Base-by-base conservation (phyloP, 2,797 vertebrate genomes). In the Schizothorax lantsangensis region DNA sequence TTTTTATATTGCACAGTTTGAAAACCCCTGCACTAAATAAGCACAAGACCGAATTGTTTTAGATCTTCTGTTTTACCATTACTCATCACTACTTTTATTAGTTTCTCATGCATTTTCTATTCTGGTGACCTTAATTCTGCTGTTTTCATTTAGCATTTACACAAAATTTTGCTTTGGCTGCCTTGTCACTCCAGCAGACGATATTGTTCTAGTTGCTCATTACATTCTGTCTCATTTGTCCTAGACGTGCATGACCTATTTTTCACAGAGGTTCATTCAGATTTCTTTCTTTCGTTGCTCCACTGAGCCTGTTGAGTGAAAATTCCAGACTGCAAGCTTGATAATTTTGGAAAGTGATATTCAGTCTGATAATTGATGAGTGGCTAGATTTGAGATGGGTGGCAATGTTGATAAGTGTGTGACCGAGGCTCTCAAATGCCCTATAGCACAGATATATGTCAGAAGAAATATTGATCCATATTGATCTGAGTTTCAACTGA, bases 311-410 rank as follows among this genome's bases (percentile, higher is more conserved):
- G 36, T 6, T 43, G 49, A 57, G 84, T 47, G 17, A 73, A 80
- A 62, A 62, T 43, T 49, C 17, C 49, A 90, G 26, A 81, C 30
- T 79, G 49, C 57, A 40, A 26, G 9, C 87, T 82, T 86, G 86
- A 74, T 74, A 26, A 81, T 82, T 83, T 49, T 84, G 62, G 83
- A 87, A 88, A 85, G 86, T 19, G 88, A 91, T 90, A 92, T 89
- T 91, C 88, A 90, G 88, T 90, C 91, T 85, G 91, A 92, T 94
- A 91, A 94, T 91, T 92, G 92, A 92, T 62, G 89, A 92, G 90
- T 88, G 89, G 91, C 91, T 92, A 87, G 89, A 93, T 89, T n/a
- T 26, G 79, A 79, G 89, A 81, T 23, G 84, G 89, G 91, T 88
- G 89, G 84, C 5, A 89, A 93, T 91, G 91, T 89, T 93, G 91